A percentile compares a stretch with the other conserved stretches of the same genome.
These are phyloP conservation scores for Protobothrops mucrosquamatus DNA, from an alignment of 2,113 vertebrate species.

Conservation along the genomic window DNA sequence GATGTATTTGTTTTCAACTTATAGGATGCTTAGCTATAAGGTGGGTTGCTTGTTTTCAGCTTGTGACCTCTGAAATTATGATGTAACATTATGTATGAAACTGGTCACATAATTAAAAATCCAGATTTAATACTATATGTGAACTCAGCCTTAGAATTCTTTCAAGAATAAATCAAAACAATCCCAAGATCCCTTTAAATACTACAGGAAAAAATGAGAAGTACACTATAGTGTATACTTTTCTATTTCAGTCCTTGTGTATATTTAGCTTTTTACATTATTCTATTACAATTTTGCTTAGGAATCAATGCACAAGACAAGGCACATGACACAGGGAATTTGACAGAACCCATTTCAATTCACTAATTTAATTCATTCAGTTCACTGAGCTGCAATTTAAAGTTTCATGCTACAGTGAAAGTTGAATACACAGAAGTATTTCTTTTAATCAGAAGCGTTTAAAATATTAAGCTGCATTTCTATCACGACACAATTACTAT, in stretches of 20 bases:
- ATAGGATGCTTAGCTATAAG: not conserved
- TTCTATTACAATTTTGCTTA: not conserved
- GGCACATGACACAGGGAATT: not conserved
- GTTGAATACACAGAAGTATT: not conserved
- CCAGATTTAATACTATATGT: not conserved
- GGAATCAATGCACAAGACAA: not conserved
- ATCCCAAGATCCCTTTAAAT: not conserved
- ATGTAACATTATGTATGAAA: not conserved
- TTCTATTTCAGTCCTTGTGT: not conserved
- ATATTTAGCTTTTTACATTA: not conserved
- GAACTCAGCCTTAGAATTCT: not conserved
- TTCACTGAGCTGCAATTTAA: not conserved
- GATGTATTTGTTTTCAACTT: not conserved
- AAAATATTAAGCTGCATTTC: not conserved
- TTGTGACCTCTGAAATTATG: not conserved
- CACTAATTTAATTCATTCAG: not conserved
- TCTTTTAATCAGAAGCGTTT: not conserved
- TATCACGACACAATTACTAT: not conserved
- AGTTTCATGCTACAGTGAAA: not conserved
- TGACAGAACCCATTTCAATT: not conserved
- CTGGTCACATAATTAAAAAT: not conserved
- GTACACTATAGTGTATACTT: not conserved
- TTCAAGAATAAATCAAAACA: not conserved
- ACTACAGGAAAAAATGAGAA: not conserved
- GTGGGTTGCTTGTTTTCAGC: not conserved